Base-by-base conservation (phyloP, 2,113 vertebrate species). In the Odocoileus hemionus region DNA sequence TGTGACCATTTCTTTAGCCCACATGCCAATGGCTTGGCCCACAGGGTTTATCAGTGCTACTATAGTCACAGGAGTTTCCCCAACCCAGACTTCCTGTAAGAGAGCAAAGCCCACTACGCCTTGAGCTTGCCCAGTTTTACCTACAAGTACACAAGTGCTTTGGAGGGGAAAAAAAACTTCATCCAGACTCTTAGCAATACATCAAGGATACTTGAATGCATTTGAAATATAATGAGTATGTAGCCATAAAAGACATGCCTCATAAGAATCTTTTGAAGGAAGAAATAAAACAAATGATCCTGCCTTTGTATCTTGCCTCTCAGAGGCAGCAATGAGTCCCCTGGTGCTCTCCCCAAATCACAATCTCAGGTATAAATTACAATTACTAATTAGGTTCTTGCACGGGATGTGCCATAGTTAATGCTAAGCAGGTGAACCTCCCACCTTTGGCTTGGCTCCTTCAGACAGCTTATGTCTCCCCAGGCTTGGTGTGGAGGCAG, bases 261-360 rank as follows among this genome's bases (percentile, higher is more conserved):
- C 97, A 84, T 97, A 97, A 98, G 95, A 96, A 93, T 95, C 94
- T 96, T 97, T 67, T 91, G 89, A 97, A 93, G 79, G 90, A 95
- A 91, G 97, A 97, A 98, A 97, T 96, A 97, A 98, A 98, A 98
- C 87, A 97, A 98, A 96, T 87, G 96, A 92, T 96, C 97, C 91
- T 91, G 88, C 67, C 87, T 98, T 91, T 96, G 96, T 64, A 67
- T 95, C 91, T 92, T 84, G n/a, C 74, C 89, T 97, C 82, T 98
- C 55, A 13, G 58, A 93, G 86, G 57, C 45, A 9, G 61, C 67
- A 21, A 60, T 30, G 95, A 92, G 84, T 97, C 91, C 96, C 96
- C 25, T 9, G n/a, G 39, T 96, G 78, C 85, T 95, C 61, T 94
- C 91, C 45, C 39, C 86, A 96, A 95, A 61, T 85, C 93, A 97